phyloP scores from a whole-genome alignment of 1,140 invertebrate species.

The Tenebrio molitor region DNA sequence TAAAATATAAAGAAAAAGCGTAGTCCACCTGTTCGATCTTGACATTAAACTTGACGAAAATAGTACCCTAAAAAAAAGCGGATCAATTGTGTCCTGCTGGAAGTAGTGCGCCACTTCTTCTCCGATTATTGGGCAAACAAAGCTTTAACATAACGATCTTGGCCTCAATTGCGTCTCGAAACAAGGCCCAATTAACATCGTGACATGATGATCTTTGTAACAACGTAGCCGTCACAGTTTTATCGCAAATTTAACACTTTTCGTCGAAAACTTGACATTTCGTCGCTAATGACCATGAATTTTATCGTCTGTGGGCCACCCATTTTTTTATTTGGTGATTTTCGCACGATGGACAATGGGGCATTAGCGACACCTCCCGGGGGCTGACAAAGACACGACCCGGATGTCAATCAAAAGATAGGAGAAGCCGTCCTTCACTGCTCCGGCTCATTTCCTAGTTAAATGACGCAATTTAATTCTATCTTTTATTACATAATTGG shows the following conservation, averaged over 20 bases:
- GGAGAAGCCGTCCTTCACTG: constrained; percentile 19
- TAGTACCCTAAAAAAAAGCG: background rate
- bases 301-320: background rate
- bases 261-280: background rate
- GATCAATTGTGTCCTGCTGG: background rate
- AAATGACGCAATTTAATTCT: constrained; percentile 20
- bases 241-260: background rate
- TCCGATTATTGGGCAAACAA: background rate
- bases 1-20: background rate
- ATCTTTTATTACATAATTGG: constrained; percentile 23
- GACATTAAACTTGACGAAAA: constrained; percentile 43
- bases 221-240: constrained; percentile 19
- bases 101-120: background rate
- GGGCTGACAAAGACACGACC: constrained; percentile 5
- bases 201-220: constrained; percentile 17
- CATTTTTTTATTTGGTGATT: background rate
- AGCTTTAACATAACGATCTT: constrained; percentile 25
- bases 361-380: background rate
- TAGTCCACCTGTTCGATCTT: constrained; percentile 3
- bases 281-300: background rate
- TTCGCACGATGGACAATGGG: background rate
- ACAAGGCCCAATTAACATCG: constrained; percentile 5
- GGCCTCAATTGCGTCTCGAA: constrained; percentile 16
- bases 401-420: constrained; percentile 35
- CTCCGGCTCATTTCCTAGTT: constrained; percentile 12